Base-by-base conservation (phyloP, 1,140 invertebrate species). In the Atta colombica region DNA sequence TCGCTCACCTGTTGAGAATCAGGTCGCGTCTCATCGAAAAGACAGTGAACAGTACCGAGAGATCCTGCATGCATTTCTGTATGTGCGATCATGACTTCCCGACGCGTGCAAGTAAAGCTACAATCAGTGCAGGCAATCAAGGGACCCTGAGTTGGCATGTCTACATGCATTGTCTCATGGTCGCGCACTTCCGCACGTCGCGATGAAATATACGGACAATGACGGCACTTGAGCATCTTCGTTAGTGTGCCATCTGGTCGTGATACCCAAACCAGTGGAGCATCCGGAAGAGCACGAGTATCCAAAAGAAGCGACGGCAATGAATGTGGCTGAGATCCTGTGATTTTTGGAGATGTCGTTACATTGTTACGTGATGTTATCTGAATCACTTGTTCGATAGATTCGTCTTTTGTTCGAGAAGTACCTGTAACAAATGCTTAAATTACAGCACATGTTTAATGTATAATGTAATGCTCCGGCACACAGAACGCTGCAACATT, bases 221-320 rank as follows among this genome's bases (percentile, higher is more conserved):
- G 97, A 49, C 97, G 96, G 92, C 98, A 99, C 92, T 98, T 98
- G 90, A 97, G 97, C 96, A 99, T 98, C 94, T 98, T 98, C 12
- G 96, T 96, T 82, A 98, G 97, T 14, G 97, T 96, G 25, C 97
- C 97, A 86, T 96, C 96, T 7, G 96, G 93, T 18, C 94, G 96
- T 0, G 97, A 97, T 0, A 98, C 97, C 97, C 97, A 98, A 1
- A 98, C 97, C 61, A 97, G 95, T 0, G 97, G 97, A 1, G 96
- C 96, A 1, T 96, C 96, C 0, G 95, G 92, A 39, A 95, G 93
- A 12, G 89, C 91, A n/a, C 94, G 93, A 0, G 96, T 96, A 18
- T 95, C 95, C 28, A 95, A 86, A 1, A 95, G 81, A 1, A 95
- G 88, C 6, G 94, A 94, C 3, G 94, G 93, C 6, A 93, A 93